Base-by-base conservation (phyloP, 2,113 vertebrate genomes). In the Petrocephalus microphthalmus region DNA sequence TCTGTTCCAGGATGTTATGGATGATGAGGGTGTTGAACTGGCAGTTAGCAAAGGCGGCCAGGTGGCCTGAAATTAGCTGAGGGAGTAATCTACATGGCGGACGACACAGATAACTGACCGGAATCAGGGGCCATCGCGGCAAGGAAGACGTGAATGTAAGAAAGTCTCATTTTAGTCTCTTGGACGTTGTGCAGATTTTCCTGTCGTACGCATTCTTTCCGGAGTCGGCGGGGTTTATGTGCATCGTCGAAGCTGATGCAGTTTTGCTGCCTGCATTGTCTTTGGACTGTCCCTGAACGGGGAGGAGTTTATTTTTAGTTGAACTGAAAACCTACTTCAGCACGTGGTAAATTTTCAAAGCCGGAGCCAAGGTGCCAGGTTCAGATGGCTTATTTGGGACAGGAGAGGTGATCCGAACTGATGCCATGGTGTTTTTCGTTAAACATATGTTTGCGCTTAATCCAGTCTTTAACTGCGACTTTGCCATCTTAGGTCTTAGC, bases 251-350 rank as follows among this genome's bases (percentile, higher is more conserved):
- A 3, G 37, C 54, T 83, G 87, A 81, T 57, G 49, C 81, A 49
- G 33, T 29, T 81, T 83, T 7, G 74, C 54, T 57, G 25, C 78
- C 71, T 57, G 81, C 52, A 81, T 57, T 82, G 90, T 92, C 91
- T 91, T 88, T 91, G 89, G 88, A 90, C 89, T 89, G 52, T 88
- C 91, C 92, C 91, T 89, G 64, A 93, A 92, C 90, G 89, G 89
- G 93, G 92, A 49, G 33, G 51, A 29, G 37, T 93, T 94, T 96
- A 96, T 95, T 96, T 96, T 94, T 95, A 96, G 95, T 93, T 95
- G 95, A 93, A 93, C 95, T 96, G 92, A 92, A 96, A 96, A 96
- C 95, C 95, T 95, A 95, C 93, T 96, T 96, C 93, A 87, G 90
- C 89, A 91, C 90, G 91, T 93, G 92, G 91, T 92, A 92, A 93